phyloP scores from a whole-genome alignment of 2,113 vertebrate species.

The Oxyruncus cristatus region DNA sequence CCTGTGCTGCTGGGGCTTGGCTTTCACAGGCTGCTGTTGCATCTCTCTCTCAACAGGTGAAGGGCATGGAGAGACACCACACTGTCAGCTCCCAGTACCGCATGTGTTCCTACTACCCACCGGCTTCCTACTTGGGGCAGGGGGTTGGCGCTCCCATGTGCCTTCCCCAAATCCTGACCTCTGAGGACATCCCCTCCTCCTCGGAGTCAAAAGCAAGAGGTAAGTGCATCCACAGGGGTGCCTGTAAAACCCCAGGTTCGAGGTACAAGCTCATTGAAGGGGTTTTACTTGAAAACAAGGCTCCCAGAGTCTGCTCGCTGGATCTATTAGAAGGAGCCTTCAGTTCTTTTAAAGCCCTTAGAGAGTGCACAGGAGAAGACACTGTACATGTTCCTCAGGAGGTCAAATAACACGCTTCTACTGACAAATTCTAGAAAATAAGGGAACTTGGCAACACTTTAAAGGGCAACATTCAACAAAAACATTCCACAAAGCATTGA shows the following conservation, averaged over 20 bases:
- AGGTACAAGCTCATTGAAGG: not conserved
- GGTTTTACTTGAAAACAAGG: not conserved
- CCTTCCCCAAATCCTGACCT: slow-evolving; percentile 80
- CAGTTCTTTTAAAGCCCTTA: not conserved
- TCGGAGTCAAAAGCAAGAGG: slow-evolving; percentile 78
- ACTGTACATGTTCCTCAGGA: not conserved
- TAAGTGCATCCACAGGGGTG: slow-evolving; percentile 62
- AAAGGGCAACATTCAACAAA: not conserved
- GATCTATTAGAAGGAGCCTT: not conserved
- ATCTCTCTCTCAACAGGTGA: slow-evolving; percentile 74
- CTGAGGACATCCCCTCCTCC: slow-evolving; percentile 80
- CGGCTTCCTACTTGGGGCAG: slow-evolving; percentile 85
- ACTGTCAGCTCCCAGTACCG: slow-evolving; percentile 84
- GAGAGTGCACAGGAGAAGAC: not conserved
- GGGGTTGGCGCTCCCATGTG: slow-evolving; percentile 73
- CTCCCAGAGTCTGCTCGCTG: not conserved
- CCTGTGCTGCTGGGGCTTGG: fast-evolving
- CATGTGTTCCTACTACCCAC: slow-evolving; percentile 91
- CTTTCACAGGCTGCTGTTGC: slow-evolving; percentile 2
- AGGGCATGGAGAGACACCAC: slow-evolving; percentile 81
- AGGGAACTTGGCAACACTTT: not conserved
- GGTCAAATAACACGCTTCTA: not conserved
- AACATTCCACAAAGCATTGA: not conserved
- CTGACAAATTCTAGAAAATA: not conserved
- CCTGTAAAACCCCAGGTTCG: not conserved